Conservation (phyloP, 2,113 vertebrate species). For the Stegostoma tigrinum region DNA sequence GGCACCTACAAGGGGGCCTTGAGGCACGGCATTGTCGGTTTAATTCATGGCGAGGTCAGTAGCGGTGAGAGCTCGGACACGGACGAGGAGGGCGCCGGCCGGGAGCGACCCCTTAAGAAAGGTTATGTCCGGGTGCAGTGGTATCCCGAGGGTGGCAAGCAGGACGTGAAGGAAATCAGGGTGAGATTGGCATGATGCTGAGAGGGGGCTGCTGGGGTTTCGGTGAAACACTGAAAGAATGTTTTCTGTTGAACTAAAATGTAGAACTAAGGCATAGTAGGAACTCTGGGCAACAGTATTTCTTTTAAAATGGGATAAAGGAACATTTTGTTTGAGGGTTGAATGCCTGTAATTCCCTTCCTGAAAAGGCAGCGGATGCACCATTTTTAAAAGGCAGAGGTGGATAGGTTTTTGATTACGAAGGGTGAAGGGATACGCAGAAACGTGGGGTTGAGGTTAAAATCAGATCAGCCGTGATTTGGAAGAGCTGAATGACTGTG, state of each 20-base stretch:
- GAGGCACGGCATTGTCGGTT: slow-evolving; percentile 85
- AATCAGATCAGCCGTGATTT: too few species aligned
- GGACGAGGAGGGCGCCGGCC: slow-evolving; percentile 55
- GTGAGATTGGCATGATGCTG: slow-evolving; percentile 47
- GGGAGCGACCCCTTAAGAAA: slow-evolving; percentile 73
- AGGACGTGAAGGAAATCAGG: slow-evolving; percentile 96
- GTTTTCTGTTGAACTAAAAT: background rate
- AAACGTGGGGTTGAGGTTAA: too few species aligned
- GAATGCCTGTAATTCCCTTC: too few species aligned
- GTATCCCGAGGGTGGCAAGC: slow-evolving; percentile 94
- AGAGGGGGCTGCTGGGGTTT: background rate
- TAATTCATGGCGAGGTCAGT: slow-evolving; percentile 83
- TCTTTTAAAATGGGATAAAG: too few species aligned
- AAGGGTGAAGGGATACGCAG: too few species aligned
- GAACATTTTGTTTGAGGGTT: too few species aligned
- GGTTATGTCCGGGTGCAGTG: slow-evolving; percentile 94
- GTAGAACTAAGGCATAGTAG: background rate
- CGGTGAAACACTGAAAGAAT: background rate
- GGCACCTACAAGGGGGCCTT: slow-evolving; percentile 78
- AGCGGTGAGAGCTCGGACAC: slow-evolving; percentile 61
- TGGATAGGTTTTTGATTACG: too few species aligned
- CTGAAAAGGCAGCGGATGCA: too few species aligned
- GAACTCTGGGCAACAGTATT: too few species aligned
- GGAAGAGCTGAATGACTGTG: too few species aligned
- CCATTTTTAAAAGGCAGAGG: too few species aligned